Conservation (phyloP, 92 coral and sea anemone genomes). For the Diadumene lineata region DNA sequence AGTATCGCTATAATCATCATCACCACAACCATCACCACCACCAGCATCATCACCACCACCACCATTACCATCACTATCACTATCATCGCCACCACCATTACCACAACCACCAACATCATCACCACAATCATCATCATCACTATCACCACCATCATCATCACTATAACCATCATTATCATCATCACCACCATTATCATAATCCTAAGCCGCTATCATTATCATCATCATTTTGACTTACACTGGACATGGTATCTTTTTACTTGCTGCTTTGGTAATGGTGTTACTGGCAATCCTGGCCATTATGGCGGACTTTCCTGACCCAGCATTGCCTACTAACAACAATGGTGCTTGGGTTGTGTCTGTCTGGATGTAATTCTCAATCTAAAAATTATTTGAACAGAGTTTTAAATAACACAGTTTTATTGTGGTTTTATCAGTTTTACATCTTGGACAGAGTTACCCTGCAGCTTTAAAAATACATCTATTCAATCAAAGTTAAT, state of each 20-base stretch:
- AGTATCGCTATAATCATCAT: no score
- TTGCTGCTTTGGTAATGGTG: conserved; percentile 67
- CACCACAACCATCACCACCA: neutral
- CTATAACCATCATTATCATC: neutral
- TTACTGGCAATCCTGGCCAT: conserved; percentile 95
- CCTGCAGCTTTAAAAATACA: no score
- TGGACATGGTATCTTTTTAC: conserved; percentile 49
- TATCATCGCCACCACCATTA: neutral
- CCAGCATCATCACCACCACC: neutral
- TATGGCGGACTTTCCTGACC: conserved; percentile 98
- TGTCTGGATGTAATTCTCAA: conserved; percentile 65
- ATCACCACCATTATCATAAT: neutral
- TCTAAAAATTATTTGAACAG: no score
- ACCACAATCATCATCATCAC: neutral
- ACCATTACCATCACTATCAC: neutral
- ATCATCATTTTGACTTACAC: conserved; percentile 50
- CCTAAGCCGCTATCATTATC: neutral
- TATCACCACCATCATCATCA: neutral
- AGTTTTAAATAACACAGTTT: no score
- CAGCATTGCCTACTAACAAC: conserved; percentile 94
- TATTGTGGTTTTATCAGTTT: no score
- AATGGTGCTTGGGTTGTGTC: conserved; percentile 77
- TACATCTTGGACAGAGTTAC: no score
- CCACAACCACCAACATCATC: neutral
- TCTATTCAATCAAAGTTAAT: no score